Percentiles rank a stretch among this genome's conserved stretches.
These are phyloP conservation scores for Corbicula japonica DNA, from an alignment of 2,888 invertebrate genomes.

Conservation along the genomic window DNA sequence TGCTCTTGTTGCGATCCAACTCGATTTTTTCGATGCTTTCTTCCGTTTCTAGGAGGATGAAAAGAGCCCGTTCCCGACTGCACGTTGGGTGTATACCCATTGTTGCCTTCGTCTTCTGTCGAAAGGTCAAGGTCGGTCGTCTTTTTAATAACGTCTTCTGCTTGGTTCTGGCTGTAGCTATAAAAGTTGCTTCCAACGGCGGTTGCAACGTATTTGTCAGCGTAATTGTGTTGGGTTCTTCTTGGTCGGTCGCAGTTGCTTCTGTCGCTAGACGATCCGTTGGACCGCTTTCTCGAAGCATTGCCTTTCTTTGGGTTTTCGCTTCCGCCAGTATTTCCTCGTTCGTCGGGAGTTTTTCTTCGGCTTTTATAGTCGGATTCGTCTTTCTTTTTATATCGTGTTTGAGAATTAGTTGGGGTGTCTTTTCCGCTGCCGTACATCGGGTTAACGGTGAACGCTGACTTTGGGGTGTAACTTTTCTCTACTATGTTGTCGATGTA, in stretches of 20 bases:
- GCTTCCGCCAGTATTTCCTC: not conserved
- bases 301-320: conserved; percentile 2
- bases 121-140: conserved; percentile 9
- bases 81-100: not conserved
- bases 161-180: conserved; percentile 23
- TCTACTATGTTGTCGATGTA: conserved; percentile 43
- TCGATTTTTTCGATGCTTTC: not conserved
- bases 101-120: not conserved
- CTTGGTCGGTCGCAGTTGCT: conserved; percentile 12
- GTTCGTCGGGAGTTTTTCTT: not conserved
- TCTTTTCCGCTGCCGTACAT: conserved; percentile 17
- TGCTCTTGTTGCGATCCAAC: not conserved
- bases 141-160: conserved; percentile 16
- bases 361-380: conserved; percentile 15
- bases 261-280: conserved; percentile 7
- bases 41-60: not conserved
- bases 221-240: conserved; percentile 10
- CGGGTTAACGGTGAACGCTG: conserved; percentile 30
- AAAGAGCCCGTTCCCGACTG: conserved; percentile 14
- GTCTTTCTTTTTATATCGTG: conserved; percentile 35
- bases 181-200: conserved; percentile 51
- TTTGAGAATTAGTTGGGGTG: not conserved
- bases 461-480: conserved; percentile 23
- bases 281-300: conserved; percentile 6
- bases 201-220: conserved; percentile 45